Conservation (phyloP, 2,113 vertebrate species). For the Synchiropus splendidus region DNA sequence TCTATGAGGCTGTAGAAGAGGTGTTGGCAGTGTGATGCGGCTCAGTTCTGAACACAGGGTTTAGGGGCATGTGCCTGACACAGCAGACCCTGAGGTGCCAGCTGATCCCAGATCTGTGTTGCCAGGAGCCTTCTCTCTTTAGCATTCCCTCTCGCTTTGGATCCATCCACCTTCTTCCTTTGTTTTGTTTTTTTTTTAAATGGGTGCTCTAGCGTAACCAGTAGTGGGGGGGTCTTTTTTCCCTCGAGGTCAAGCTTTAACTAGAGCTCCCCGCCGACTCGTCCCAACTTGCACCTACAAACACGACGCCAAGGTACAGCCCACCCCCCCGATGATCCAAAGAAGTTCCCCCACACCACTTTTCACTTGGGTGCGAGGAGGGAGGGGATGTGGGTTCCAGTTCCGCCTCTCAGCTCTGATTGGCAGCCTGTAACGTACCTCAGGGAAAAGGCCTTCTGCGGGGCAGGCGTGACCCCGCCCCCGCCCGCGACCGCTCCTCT, state of each 20-base stretch:
- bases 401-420: constrained; percentile 34
- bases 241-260: too few relatives aligned
- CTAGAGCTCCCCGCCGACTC: too few relatives aligned
- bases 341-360: constrained; percentile 45
- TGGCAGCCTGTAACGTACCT: constrained; percentile 78
- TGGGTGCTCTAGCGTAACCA: too few relatives aligned
- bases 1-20: constrained; percentile 62
- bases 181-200: too few relatives aligned
- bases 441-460: constrained; percentile 82
- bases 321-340: constrained; percentile 56
- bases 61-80: background rate
- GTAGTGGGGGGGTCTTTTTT: too few relatives aligned
- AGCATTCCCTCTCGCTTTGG: too few relatives aligned
- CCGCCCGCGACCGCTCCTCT: constrained; percentile 11
- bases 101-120: too few relatives aligned
- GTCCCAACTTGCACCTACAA: constrained; percentile 3
- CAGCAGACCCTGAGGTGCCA: background rate
- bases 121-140: too few relatives aligned
- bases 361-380: constrained; percentile 6
- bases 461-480: constrained; percentile 50
- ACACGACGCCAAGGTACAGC: constrained; percentile 62
- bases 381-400: constrained; percentile 4
- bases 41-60: background rate
- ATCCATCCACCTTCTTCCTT: too few relatives aligned
- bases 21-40: constrained; percentile 23